Percentiles rank a stretch among this genome's conserved stretches.
These are phyloP conservation scores for Ceratosolen fusciceps DNA, from an alignment of 1,140 invertebrate genomes.

Conservation along the genomic window DNA sequence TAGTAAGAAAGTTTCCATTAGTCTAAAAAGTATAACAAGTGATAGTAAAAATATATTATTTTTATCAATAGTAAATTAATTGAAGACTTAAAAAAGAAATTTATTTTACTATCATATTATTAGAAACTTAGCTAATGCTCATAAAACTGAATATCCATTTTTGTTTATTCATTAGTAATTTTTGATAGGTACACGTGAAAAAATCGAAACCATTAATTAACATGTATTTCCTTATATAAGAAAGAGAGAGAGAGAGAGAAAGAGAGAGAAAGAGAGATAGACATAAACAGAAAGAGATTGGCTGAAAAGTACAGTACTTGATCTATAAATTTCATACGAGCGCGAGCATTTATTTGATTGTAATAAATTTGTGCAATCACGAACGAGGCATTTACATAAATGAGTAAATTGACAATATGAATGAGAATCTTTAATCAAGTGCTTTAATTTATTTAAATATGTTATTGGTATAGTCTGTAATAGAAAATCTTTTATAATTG, in stretches of 20 bases:
- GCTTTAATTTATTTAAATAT: not conserved
- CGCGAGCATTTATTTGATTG: not conserved
- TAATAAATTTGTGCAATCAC: not conserved
- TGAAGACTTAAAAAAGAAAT: no score
- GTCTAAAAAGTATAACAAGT: not conserved
- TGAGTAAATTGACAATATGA: conserved; percentile 4
- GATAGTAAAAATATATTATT: not conserved
- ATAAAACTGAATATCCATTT: not conserved
- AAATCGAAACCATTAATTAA: not conserved
- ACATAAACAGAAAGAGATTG: no score
- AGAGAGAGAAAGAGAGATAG: no score
- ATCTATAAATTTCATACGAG: not conserved
- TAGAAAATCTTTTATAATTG: not conserved
- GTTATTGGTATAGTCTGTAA: not conserved
- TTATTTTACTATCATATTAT: no score
- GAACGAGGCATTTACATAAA: conserved; percentile 13
- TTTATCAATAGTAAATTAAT: not conserved
- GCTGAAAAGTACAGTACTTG: no score
- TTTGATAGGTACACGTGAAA: not conserved
- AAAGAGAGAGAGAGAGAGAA: no score
- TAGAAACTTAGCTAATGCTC: no score
- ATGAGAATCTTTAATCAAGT: not conserved
- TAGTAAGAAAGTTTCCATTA: no score
- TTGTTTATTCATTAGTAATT: not conserved
- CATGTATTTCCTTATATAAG: not conserved